Conservation (phyloP, 2,888 invertebrate species). For the Teleiodes luculella region DNA sequence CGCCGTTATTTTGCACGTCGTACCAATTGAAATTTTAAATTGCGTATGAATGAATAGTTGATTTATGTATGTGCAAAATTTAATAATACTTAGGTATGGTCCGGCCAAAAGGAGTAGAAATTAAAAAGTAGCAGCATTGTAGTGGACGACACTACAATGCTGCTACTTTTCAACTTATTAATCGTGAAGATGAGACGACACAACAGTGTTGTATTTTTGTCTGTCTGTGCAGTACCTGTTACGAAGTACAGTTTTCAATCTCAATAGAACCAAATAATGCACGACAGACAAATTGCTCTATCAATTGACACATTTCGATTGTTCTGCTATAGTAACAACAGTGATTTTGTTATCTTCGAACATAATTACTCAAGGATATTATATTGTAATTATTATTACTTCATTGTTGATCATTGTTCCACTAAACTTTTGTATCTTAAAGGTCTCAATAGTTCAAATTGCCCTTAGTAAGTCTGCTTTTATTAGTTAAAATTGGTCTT, state of each 20-base stretch:
- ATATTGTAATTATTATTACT: too few species aligned
- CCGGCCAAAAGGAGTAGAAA: too few species aligned
- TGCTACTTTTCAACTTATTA: too few species aligned
- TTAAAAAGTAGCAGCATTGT: too few species aligned
- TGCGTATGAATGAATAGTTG: too few species aligned
- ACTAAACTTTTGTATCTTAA: slow-evolving; percentile 17
- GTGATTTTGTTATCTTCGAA: neutral
- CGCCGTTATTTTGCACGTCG: neutral
- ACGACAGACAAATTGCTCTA: neutral
- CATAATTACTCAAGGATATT: too few species aligned
- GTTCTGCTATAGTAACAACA: slow-evolving; percentile 1
- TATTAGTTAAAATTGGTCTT: too few species aligned
- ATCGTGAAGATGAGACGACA: too few species aligned
- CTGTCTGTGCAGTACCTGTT: neutral
- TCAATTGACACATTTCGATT: slow-evolving; percentile 2
- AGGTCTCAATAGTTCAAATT: slow-evolving; percentile 4
- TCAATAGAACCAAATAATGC: neutral
- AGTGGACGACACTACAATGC: too few species aligned
- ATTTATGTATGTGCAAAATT: neutral
- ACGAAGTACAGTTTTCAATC: slow-evolving; percentile 2
- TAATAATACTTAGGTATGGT: too few species aligned
- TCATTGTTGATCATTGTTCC: too few species aligned
- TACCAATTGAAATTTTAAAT: neutral
- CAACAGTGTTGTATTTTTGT: too few species aligned
- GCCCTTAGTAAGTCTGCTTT: neutral